Base-by-base conservation (phyloP, 2,888 invertebrate genomes). In the Incurvaria masculella region DNA sequence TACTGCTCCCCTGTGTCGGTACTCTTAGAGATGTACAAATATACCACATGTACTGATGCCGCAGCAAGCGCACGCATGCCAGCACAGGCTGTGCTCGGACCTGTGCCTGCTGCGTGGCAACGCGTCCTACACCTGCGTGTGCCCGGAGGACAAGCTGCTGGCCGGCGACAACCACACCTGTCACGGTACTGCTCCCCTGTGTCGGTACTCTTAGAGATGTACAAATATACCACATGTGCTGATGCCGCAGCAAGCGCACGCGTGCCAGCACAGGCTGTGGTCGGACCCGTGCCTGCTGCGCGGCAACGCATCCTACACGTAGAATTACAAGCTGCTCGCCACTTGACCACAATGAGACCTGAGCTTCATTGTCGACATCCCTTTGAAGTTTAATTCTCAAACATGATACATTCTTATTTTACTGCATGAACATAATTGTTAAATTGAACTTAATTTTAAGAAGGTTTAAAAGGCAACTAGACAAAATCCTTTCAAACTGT, bases 221-320 rank as follows among this genome's bases (percentile, higher is more conserved):
- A 41, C 86, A 89, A 57, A 79, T 93, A 11, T 90, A 86, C 65
- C 92, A 94, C 63, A 82, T 87, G 75, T 84, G 0, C 66, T 87
- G 51, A 83, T 85, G 59, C 75, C 72, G 2, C 63, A 68, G n/a
- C 60, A 57, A 5, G 51, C 57, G 4, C 83, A 90, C 66, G 86
- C 88, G 0, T 93, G 93, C 61, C 62, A 64, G 17, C 56, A 65
- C 5, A 71, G 81, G 18, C 70, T 71, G 14, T 95, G 95, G 63
- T 84, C 86, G 1, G 88, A 94, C 60, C 67, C 95, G 20, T 95
- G 95, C 59, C 69, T 94, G 26, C 66, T 93, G 45, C 81, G 81
- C 2, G 84, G 84, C 0, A 70, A 74, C 6, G 61, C 59, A 0
- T 69, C 68, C 0, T 84, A 82, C 51, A 70, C 79, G 0, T 94